Evolutionary conservation across 2,113 vertebrate species (phyloP).

Genomic region (Oreocharis arfaki): DNA sequence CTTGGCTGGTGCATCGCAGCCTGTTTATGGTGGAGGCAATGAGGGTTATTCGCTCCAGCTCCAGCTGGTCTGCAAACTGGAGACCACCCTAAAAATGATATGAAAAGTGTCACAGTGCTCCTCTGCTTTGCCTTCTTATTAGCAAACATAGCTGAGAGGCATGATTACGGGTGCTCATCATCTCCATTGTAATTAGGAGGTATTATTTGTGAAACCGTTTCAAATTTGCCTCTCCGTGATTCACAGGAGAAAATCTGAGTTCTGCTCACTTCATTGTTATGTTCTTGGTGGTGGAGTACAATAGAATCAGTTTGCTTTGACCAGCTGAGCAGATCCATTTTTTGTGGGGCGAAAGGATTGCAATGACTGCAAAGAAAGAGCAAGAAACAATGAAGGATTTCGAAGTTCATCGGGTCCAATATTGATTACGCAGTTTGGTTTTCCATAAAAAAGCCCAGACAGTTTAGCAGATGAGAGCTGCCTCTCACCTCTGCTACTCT

Average conservation of each 20-base stretch:
- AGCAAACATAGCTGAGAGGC: slow-evolving; percentile 4
- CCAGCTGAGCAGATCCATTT: background rate
- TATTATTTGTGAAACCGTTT: background rate
- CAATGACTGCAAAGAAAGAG: background rate
- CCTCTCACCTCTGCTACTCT: background rate
- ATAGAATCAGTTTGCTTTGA: background rate
- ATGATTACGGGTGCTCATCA: background rate
- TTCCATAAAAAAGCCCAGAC: background rate
- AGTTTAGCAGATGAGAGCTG: background rate
- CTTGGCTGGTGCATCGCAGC: background rate
- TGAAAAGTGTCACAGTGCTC: background rate
- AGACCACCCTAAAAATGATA: background rate
- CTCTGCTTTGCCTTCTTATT: background rate
- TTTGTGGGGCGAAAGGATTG: background rate
- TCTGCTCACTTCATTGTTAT: background rate
- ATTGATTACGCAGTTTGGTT: background rate
- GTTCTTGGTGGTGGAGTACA: background rate
- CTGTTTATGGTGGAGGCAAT: background rate
- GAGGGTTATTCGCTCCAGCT: background rate
- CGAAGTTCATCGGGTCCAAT: background rate
- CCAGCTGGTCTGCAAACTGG: background rate
- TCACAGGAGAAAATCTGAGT: background rate
- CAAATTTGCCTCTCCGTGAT: background rate
- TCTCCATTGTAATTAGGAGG: background rate
- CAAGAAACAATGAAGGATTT: background rate